Conservation (phyloP, 1,140 invertebrate genomes). For the Frieseomelitta varia region DNA sequence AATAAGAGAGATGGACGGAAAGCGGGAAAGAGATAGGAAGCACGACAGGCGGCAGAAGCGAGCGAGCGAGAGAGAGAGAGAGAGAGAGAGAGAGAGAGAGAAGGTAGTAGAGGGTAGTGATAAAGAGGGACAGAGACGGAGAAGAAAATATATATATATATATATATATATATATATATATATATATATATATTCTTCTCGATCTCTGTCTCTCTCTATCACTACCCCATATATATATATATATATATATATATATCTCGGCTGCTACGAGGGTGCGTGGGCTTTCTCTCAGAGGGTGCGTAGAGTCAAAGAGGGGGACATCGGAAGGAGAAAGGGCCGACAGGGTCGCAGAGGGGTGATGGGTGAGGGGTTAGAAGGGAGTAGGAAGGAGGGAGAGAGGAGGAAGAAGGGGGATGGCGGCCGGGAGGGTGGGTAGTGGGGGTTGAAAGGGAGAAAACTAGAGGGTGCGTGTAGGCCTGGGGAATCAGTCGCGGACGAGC, state of each 20-base stretch:
- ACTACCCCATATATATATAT: too few species aligned
- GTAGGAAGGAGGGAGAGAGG: constrained; percentile 53
- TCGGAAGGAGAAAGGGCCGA: constrained; percentile 53
- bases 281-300: constrained; percentile 71
- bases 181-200: too few species aligned
- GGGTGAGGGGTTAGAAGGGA: constrained; percentile 51
- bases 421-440: constrained; percentile 73
- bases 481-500: constrained; percentile 82
- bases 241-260: constrained; percentile 21
- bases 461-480: constrained; percentile 81
- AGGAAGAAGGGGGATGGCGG: constrained; percentile 68
- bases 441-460: constrained; percentile 79
- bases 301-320: constrained; percentile 60
- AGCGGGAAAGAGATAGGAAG: constrained; percentile 21
- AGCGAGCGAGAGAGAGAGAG: neutral
- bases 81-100: constrained; percentile 8
- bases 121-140: neutral
- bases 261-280: constrained; percentile 66
- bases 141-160: neutral
- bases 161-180: too few species aligned
- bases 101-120: too few species aligned
- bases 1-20: constrained; percentile 1
- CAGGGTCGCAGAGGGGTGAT: constrained; percentile 50
- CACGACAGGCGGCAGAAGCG: neutral
- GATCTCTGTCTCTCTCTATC: too few species aligned